A percentile compares a stretch with the other conserved stretches of the same genome.
Conservation (phyloP, 1,140 invertebrate species). For the Globodera ellingtonae region DNA sequence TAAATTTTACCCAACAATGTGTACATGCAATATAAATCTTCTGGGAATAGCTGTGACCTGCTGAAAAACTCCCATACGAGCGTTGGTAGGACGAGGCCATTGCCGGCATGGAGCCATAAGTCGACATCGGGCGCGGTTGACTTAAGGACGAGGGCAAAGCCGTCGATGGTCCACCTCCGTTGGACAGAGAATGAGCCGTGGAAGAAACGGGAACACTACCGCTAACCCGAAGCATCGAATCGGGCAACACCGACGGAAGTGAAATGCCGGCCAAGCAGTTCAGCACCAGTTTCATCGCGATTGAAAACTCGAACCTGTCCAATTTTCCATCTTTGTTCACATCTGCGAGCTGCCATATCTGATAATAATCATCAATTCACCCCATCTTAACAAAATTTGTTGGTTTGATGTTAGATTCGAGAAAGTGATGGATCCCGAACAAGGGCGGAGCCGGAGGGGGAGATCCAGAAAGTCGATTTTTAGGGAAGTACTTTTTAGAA, state of each 20-base stretch:
- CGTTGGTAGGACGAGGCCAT: neutral
- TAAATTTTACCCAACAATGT: neutral
- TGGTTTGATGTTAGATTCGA: no score
- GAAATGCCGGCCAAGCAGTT: conserved; percentile 39
- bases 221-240: conserved; percentile 34
- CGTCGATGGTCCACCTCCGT: conserved; percentile 13
- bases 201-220: conserved; percentile 29
- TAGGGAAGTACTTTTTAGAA: no score
- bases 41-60: conserved; percentile 16
- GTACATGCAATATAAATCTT: neutral
- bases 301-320: conserved; percentile 47
- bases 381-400: no score
- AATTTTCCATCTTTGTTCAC: conserved; percentile 51
- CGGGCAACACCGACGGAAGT: conserved; percentile 40
- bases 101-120: conserved; percentile 30
- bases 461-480: no score
- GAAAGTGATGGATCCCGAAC: no score
- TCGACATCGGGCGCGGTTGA: conserved; percentile 29
- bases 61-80: conserved; percentile 18
- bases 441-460: no score
- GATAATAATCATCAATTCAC: conserved; percentile 7
- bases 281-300: conserved; percentile 51
- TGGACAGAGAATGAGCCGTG: neutral
- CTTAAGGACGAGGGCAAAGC: neutral
- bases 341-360: conserved; percentile 54